phyloP scores from a whole-genome alignment of 2,888 invertebrate species.

The Sericinus montela region DNA sequence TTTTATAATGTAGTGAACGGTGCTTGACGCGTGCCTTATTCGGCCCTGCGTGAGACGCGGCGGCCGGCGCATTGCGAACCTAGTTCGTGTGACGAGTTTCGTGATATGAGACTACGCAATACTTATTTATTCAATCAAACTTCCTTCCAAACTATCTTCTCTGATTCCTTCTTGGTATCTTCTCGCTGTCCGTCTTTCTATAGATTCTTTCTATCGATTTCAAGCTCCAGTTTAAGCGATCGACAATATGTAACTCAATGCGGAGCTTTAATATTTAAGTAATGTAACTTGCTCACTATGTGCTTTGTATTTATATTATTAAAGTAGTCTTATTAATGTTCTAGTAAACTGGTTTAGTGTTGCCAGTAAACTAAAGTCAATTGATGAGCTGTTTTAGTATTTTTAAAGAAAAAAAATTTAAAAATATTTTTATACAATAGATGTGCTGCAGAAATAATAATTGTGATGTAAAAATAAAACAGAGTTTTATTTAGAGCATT shows the following conservation, averaged over 20 bases:
- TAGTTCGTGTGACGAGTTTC: constrained; percentile 42
- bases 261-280: constrained; percentile 40
- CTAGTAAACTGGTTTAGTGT: constrained; percentile 36
- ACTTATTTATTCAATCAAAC: constrained; percentile 38
- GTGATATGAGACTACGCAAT: constrained; percentile 28
- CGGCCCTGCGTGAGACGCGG: constrained; percentile 33
- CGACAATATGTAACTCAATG: constrained; percentile 45
- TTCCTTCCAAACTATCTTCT: constrained; percentile 23
- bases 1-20: constrained; percentile 4
- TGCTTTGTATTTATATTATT: constrained; percentile 68
- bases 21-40: constrained; percentile 25
- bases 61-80: constrained; percentile 32
- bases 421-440: constrained; percentile 57
- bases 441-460: constrained; percentile 63
- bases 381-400: constrained; percentile 58
- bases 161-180: constrained; percentile 18
- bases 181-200: constrained; percentile 12
- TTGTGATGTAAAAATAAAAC: constrained; percentile 75
- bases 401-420: constrained; percentile 46
- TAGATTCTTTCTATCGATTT: background rate
- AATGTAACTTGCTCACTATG: constrained; percentile 63
- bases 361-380: constrained; percentile 61
- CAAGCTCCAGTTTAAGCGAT: constrained; percentile 7
- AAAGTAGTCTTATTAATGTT: constrained; percentile 40
- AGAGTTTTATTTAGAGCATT: constrained; percentile 77